A percentile compares a stretch with the other conserved stretches of the same genome.
These are phyloP conservation scores for Hypotaenidia philippensis DNA, from an alignment of 2,797 vertebrate species.

Conservation along the genomic window DNA sequence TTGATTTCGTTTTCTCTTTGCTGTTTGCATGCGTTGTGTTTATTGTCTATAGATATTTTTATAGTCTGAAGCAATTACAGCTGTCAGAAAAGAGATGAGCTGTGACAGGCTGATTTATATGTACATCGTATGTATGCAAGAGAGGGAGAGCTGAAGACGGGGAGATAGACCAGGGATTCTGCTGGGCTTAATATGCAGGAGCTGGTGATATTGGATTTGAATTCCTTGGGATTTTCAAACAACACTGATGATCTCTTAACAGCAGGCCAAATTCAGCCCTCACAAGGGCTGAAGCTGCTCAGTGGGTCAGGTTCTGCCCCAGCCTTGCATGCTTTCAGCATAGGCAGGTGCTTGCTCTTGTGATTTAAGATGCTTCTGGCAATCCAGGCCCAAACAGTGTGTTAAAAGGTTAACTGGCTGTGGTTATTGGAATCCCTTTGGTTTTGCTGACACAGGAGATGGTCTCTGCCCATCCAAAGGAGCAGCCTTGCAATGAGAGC, in stretches of 20 bases:
- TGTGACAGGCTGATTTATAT: conserved; percentile 83
- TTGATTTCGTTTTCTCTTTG: conserved; percentile 72
- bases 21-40: conserved; percentile 49
- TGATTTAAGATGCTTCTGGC: conserved; percentile 12
- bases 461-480: background rate
- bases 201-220: background rate
- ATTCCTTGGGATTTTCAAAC: conserved; percentile 15
- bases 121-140: conserved; percentile 69
- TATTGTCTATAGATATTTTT: conserved; percentile 85
- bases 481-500: background rate
- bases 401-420: conserved; percentile 20
- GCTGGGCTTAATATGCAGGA: conserved; percentile 9
- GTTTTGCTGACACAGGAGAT: conserved; percentile 27
- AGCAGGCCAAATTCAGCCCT: background rate
- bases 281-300: background rate
- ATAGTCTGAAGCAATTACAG: conserved; percentile 84
- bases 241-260: background rate
- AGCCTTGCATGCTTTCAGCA: accelerated
- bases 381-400: background rate
- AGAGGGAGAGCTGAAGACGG: conserved; percentile 14
- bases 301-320: background rate
- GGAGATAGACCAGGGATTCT: conserved; percentile 29
- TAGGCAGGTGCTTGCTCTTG: background rate
- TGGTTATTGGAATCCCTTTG: conserved; percentile 12
- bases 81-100: conserved; percentile 79